Percentiles rank a stretch among this genome's conserved stretches.
Conservation (phyloP, 2,113 vertebrate species). For the Antigone vipio region DNA sequence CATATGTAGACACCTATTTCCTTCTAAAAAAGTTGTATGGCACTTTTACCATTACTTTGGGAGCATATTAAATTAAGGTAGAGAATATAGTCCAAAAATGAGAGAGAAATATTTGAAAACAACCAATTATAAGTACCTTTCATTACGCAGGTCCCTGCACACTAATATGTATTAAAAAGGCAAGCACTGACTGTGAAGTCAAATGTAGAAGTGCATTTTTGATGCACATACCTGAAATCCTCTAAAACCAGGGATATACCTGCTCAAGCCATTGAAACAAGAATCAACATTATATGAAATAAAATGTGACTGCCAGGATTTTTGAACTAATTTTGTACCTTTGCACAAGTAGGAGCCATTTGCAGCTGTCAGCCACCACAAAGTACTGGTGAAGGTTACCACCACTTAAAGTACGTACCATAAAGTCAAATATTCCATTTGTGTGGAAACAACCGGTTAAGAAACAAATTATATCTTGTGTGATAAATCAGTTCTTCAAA, state of each 20-base stretch:
- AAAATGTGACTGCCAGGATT: neutral
- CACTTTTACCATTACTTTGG: neutral
- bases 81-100: neutral
- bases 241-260: neutral
- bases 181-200: neutral
- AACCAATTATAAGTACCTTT: neutral
- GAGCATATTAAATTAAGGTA: neutral
- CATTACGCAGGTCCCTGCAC: neutral
- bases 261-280: neutral
- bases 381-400: slow-evolving; percentile 11
- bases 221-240: neutral
- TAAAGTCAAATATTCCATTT: slow-evolving; percentile 41
- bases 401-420: slow-evolving; percentile 38
- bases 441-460: slow-evolving; percentile 45
- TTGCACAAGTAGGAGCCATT: neutral
- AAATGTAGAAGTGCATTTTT: neutral
- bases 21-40: neutral
- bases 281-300: neutral
- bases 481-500: slow-evolving; percentile 74
- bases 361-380: neutral
- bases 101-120: neutral
- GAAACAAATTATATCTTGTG: slow-evolving; percentile 61
- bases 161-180: neutral
- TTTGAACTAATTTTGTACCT: neutral
- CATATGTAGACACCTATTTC: neutral